phyloP scores from a whole-genome alignment of 1,140 invertebrate species.

The Brachionus manjavacas region DNA sequence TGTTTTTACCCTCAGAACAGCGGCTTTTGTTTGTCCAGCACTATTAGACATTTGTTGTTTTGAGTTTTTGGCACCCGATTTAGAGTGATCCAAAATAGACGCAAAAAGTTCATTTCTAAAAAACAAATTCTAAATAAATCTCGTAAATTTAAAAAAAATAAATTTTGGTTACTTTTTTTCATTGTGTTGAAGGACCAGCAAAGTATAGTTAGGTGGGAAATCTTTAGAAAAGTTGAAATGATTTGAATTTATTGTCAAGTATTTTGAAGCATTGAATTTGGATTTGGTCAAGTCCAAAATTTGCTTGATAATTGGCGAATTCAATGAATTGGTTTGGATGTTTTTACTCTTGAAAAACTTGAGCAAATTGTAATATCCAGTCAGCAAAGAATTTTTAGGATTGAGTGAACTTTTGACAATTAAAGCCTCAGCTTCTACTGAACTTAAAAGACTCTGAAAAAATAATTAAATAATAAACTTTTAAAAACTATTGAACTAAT shows the following conservation, averaged over 20 bases:
- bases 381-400: constrained; percentile 21
- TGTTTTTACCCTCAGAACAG: constrained; percentile 2
- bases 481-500: background rate
- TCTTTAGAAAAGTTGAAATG: constrained; percentile 26
- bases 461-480: background rate
- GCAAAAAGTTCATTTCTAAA: constrained; percentile 32
- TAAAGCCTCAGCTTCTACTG: background rate
- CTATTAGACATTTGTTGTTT: constrained; percentile 9
- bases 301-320: constrained; percentile 24
- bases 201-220: constrained; percentile 19
- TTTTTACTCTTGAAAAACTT: background rate
- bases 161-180: constrained; percentile 26
- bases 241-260: background rate
- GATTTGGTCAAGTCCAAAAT: constrained; percentile 4
- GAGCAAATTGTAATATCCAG: background rate
- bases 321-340: background rate
- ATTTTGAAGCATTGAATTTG: constrained; percentile 29
- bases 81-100: constrained; percentile 13
- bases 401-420: constrained; percentile 14
- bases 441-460: background rate
- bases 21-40: background rate
- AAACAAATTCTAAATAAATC: background rate
- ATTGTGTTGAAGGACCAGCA: constrained; percentile 18
- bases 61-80: background rate
- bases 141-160: background rate